These are phyloP conservation scores for Sepiola atlantica DNA, from an alignment of 2,888 invertebrate genomes.

Conservation along the genomic window DNA sequence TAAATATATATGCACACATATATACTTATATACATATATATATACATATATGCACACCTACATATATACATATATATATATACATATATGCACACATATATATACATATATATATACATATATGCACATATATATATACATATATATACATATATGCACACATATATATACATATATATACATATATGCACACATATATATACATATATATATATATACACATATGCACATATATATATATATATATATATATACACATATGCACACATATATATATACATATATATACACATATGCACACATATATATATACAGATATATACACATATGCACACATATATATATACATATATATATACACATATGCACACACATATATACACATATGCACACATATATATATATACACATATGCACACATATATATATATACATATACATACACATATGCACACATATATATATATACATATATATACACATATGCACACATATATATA, in stretches of 20 bases:
- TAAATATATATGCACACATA: too few species aligned
- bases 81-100: too few species aligned
- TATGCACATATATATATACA: slow-evolving; percentile 36
- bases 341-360: neutral
- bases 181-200: neutral
- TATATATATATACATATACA: neutral
- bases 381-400: neutral
- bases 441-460: neutral
- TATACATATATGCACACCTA: too few species aligned
- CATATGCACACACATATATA: neutral
- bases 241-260: neutral
- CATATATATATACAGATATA: neutral
- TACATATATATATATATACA: neutral
- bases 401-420: neutral
- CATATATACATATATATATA: too few species aligned
- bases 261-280: neutral
- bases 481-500: neutral
- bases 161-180: neutral
- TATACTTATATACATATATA: too few species aligned
- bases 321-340: neutral
- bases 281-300: neutral
- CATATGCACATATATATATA: neutral
- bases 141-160: slow-evolving; percentile 44
- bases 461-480: neutral
- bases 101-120: neutral